A percentile compares a stretch with the other conserved stretches of the same genome.
Conservation (phyloP, 2,888 invertebrate genomes). For the Lochmaea crataegi region DNA sequence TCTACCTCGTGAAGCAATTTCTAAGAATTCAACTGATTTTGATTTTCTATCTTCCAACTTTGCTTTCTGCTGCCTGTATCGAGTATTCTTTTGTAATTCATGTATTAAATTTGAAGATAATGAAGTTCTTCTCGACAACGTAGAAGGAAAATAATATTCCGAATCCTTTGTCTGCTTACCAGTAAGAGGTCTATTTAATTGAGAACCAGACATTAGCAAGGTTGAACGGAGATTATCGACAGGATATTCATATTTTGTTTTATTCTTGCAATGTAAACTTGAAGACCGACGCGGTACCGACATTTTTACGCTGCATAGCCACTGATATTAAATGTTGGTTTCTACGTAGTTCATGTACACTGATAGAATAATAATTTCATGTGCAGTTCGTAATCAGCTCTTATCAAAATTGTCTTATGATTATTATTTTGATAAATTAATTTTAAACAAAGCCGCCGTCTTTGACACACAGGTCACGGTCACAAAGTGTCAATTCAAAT, state of each 20-base stretch:
- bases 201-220: conserved; percentile 1
- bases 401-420: conserved; percentile 18
- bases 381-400: conserved; percentile 13
- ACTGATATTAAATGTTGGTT: conserved; percentile 21
- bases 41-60: conserved; percentile 41
- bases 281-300: conserved; percentile 33
- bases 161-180: background rate
- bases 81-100: conserved; percentile 35
- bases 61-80: conserved; percentile 38
- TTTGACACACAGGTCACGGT: background rate
- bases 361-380: conserved; percentile 13
- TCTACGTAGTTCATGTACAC: conserved; percentile 11
- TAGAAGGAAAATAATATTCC: conserved; percentile 5
- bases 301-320: conserved; percentile 36
- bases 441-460: conserved; percentile 4
- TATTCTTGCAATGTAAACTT: conserved; percentile 34
- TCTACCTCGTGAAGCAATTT: conserved; percentile 17
- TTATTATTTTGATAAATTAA: conserved; percentile 10
- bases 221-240: background rate
- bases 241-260: conserved; percentile 17
- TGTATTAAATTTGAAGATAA: conserved; percentile 39
- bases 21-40: conserved; percentile 41
- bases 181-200: conserved; percentile 5
- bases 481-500: background rate
- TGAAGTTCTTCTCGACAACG: conserved; percentile 39